Evolutionary conservation across 2,888 invertebrate genomes (phyloP).

Genomic region (Druceiella hillmani): DNA sequence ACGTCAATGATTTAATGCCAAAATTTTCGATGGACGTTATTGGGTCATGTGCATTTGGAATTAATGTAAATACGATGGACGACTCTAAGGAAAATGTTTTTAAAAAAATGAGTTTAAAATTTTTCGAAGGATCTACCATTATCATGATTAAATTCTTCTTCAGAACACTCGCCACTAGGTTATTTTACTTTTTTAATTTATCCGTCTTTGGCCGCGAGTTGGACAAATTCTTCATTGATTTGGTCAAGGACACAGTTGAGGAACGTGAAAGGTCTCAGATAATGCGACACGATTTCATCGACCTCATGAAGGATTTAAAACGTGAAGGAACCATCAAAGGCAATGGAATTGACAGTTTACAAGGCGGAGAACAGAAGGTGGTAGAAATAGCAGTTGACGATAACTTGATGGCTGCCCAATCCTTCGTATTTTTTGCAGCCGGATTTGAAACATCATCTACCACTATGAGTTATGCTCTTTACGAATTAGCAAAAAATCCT

Average conservation of each 20-base stretch:
- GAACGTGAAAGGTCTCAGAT: slow-evolving; percentile 12
- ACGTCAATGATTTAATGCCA: background rate
- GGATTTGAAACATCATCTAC: slow-evolving; percentile 44
- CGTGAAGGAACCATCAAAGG: slow-evolving; percentile 8
- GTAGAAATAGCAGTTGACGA: slow-evolving; percentile 29
- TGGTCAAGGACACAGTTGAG: slow-evolving; percentile 16
- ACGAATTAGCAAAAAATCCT: slow-evolving; percentile 34
- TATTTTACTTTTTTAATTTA: slow-evolving; percentile 3
- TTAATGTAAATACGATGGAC: slow-evolving; percentile 24
- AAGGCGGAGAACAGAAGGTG: slow-evolving; percentile 10
- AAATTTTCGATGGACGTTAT: slow-evolving; percentile 14
- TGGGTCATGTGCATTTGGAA: slow-evolving; percentile 26
- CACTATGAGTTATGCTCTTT: slow-evolving; percentile 33
- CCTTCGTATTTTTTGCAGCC: slow-evolving; percentile 39
- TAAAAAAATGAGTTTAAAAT: slow-evolving; percentile 13
- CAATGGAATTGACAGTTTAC: slow-evolving; percentile 1
- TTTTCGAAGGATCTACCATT: slow-evolving; percentile 3
- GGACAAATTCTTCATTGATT: slow-evolving; percentile 16
- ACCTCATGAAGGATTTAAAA: slow-evolving; percentile 18
- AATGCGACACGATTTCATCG: slow-evolving; percentile 19
- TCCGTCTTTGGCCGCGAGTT: slow-evolving; percentile 8
- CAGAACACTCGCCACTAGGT: slow-evolving; percentile 2
- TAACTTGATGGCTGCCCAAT: slow-evolving; percentile 34
- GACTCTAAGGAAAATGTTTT: slow-evolving; percentile 25
- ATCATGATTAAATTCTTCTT: background rate